Evolutionary conservation across 1,140 invertebrate species (phyloP).

Genomic region (Rhynchophorus ferrugineus): DNA sequence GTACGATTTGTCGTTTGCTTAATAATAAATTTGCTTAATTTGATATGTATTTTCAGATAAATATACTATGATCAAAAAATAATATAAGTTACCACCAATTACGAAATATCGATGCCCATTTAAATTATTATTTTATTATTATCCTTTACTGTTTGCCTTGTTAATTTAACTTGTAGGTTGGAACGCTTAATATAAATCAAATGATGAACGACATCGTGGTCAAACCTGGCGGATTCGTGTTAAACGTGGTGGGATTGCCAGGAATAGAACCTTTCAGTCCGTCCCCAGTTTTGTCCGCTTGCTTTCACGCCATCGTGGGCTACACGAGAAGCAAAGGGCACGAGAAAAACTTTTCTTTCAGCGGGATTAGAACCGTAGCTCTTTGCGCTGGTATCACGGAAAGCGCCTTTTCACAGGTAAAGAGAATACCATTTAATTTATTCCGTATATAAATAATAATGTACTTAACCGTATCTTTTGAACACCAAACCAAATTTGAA

Average conservation of each 20-base stretch:
- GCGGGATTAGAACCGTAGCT: constrained; percentile 48
- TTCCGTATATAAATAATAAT: neutral
- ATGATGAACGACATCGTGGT: constrained; percentile 5
- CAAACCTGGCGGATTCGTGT: constrained; percentile 26
- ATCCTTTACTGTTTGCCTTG: too few species aligned
- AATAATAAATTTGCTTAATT: too few species aligned
- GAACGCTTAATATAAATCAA: constrained; percentile 20
- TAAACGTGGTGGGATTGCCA: constrained; percentile 30
- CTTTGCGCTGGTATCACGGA: constrained; percentile 49
- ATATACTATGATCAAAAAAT: too few species aligned
- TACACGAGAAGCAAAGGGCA: constrained; percentile 35
- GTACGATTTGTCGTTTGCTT: too few species aligned
- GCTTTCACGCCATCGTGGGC: constrained; percentile 28
- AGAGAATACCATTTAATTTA: neutral
- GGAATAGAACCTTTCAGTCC: constrained; percentile 27
- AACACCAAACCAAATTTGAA: too few species aligned
- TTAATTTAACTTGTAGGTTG: too few species aligned
- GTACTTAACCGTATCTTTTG: too few species aligned
- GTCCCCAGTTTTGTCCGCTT: constrained; percentile 28
- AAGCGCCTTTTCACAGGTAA: constrained; percentile 34
- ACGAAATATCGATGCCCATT: too few species aligned
- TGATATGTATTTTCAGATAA: too few species aligned
- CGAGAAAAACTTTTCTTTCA: constrained; percentile 45
- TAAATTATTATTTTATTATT: too few species aligned
- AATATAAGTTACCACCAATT: too few species aligned